Evolutionary conservation across 2,888 invertebrate genomes (phyloP).

Genomic region (Hecatera dysodea): DNA sequence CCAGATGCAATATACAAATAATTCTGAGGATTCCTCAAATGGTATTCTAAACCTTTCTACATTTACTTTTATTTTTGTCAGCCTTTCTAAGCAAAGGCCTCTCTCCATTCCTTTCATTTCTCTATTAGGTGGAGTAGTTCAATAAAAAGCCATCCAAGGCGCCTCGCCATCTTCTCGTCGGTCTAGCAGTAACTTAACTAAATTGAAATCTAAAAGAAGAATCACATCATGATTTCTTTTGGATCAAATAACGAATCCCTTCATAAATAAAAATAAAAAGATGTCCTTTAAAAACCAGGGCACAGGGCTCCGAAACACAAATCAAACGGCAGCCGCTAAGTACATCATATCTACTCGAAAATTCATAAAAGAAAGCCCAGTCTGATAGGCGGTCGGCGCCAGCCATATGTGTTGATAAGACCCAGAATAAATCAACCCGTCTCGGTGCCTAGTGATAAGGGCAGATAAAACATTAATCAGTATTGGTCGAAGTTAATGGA

Average conservation of each 20-base stretch:
- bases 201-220: neutral
- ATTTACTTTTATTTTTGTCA: too few species aligned
- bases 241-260: constrained; percentile 17
- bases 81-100: too few species aligned
- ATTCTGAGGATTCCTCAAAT: neutral
- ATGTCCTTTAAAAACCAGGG: constrained; percentile 40
- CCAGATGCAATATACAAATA: neutral
- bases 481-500: constrained; percentile 78
- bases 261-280: neutral
- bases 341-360: constrained; percentile 73
- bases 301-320: constrained; percentile 41
- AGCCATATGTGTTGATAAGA: constrained; percentile 73
- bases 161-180: neutral
- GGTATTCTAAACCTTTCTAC: too few species aligned
- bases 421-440: constrained; percentile 75
- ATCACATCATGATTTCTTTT: neutral
- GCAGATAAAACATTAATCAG: constrained; percentile 82
- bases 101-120: too few species aligned
- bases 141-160: too few species aligned
- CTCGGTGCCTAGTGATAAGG: constrained; percentile 74
- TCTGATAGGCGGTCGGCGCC: constrained; percentile 70
- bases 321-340: constrained; percentile 75
- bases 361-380: constrained; percentile 76
- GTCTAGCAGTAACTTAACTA: neutral
- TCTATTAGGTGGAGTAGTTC: too few species aligned